phyloP scores from a whole-genome alignment of 2,113 vertebrate genomes.

The Neogale vison region DNA sequence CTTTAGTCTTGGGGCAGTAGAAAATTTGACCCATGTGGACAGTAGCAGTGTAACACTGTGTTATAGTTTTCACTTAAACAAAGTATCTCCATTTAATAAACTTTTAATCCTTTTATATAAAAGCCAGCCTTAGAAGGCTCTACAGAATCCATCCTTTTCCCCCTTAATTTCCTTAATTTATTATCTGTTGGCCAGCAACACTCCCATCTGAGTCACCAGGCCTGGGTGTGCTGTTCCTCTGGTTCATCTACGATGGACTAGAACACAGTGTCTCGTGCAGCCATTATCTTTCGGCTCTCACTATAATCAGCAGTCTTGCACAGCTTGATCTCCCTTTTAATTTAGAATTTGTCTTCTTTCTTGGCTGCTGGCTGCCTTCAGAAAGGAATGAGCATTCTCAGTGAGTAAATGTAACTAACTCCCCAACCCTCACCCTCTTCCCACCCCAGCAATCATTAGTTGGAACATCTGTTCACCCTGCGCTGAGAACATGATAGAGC shows the following conservation, averaged over 20 bases:
- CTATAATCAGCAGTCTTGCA: constrained; percentile 27
- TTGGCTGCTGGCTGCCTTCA: constrained; percentile 60
- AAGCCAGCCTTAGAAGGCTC: neutral
- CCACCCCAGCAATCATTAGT: constrained; percentile 56
- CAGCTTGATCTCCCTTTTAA: constrained; percentile 57
- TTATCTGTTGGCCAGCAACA: neutral
- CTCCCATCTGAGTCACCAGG: neutral
- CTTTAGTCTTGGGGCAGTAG: neutral
- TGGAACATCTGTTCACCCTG: constrained; percentile 71
- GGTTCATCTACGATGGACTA: fast-evolving
- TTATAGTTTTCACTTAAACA: neutral
- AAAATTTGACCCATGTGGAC: neutral
- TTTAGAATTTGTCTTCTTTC: constrained; percentile 61
- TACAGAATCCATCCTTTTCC: neutral
- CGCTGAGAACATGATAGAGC: neutral
- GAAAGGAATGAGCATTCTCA: constrained; percentile 51
- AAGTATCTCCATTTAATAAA: neutral
- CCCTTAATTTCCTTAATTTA: neutral
- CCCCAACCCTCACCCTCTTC: constrained; percentile 45
- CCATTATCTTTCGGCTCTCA: neutral
- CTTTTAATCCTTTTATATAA: neutral
- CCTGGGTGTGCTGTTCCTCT: neutral
- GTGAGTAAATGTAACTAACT: constrained; percentile 66
- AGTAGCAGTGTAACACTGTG: neutral
- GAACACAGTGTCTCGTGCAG: neutral